Evolutionary conservation across 1,140 invertebrate genomes (phyloP), one percentile per base, ranked within the genome.

Genomic region (Ceratosolen solmsi): DNA sequence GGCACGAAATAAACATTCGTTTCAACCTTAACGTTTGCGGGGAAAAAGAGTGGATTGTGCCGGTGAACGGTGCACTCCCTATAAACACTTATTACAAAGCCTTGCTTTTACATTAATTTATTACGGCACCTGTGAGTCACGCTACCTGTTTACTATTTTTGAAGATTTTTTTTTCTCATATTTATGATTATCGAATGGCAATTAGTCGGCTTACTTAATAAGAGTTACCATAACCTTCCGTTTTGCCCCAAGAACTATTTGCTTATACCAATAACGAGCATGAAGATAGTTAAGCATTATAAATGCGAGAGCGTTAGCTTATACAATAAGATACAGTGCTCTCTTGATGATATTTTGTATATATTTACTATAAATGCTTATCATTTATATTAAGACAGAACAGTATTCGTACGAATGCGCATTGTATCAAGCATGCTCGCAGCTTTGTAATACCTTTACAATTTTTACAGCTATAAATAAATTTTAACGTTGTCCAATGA

Each of bases 401-500:
- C n/a, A n/a, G n/a, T n/a, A n/a, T n/a, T n/a, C n/a, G n/a, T n/a
- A n/a, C n/a, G n/a, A n/a, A n/a, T n/a, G n/a, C n/a, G n/a, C n/a
- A n/a, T n/a, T n/a, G n/a, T n/a, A n/a, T n/a, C n/a, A n/a, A n/a
- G n/a, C n/a, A n/a, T n/a, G n/a, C n/a, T n/a, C n/a, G n/a, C n/a
- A n/a, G n/a, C n/a, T 30, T 60, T 15, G 25, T 30, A 60, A 60
- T 9, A 60, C 17, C 0, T 13, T 60, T 60, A 15, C 30, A 63
- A 11, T 33, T 33, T 63, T 63, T 63, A 11, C 30, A 63, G 60
- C 17, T 33, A 33, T 63, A 63, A 20, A 3, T 2, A 33, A 33
- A 33, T 63, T 73, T 73, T 74, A 49, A 79, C 73, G 25, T 81
- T 72, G 25, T 82, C 17, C 3, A 46, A 79, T 86, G 74, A 90